Evolutionary conservation across 2,113 vertebrate species (phyloP), one percentile per base, ranked within the genome.

Genomic region (Tetrao urogallus): DNA sequence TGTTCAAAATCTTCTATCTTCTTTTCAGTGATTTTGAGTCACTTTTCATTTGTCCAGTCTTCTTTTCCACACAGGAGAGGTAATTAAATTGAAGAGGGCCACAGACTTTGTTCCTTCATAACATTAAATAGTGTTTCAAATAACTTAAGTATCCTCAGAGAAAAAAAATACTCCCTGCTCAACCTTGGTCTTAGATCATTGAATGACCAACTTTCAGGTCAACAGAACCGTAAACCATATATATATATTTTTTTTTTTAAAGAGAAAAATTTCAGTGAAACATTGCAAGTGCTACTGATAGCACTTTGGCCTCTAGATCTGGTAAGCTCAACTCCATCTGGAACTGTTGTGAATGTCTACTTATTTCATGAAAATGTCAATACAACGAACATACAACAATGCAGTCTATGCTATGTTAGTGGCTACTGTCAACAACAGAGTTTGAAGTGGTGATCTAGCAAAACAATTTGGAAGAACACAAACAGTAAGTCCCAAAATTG

Each of bases 361-460:
- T 56, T 76, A 60, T 38, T 93, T 76, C 3, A 2, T 64, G 66
- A 86, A 30, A 85, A 82, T 40, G 52, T 34, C 36, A 83, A 40
- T 3, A 60, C 22, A 86, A 81, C 27, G 52, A 94, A 90, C 32
- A 40, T 36, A 69, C 21, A 87, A 52, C 47, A 92, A 77, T 30
- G 70, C 52, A 91, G 91, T 72, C 69, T 0, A 0, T 78, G 89
- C 43, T 82, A n/a, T n/a, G 79, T 36, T 60, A 83, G 52, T 38
- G 48, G 92, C 52, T 77, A 4, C 45, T 86, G 64, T 88, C 66
- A 94, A 94, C 81, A 2, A 8, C 5, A 13, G 20, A 34, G 43
- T 81, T 83, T 91, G 47, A 88, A 94, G 60, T 11, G 30, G 61
- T 84, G 79, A 86, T 90, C 86, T 54, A 86, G 87, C 76, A 91